Evolutionary conservation across 1,140 invertebrate genomes (phyloP), one percentile per base, ranked within the genome.

Genomic region (Andricus grossulariae): DNA sequence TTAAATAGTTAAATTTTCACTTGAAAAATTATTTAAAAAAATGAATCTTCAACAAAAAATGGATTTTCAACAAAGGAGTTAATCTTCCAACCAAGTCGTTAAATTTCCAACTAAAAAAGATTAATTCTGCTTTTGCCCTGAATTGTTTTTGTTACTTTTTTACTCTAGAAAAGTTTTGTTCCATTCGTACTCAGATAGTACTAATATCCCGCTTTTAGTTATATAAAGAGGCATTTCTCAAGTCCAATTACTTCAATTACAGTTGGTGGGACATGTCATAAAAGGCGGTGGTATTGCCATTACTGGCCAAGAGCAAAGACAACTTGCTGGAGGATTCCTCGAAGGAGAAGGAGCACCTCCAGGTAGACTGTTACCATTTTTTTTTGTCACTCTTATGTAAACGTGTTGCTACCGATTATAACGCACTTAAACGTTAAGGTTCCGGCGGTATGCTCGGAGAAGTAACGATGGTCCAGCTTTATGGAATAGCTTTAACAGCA

Each of bases 201-300:
- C 4, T 25, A 25, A 25, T 32, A 32, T 32, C 25, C 25, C 25
- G 25, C 25, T 32, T 32, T 32, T 2, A 32, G 3, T 32, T 45
- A 45, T 45, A 45, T 11, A 45, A 45, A 45, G 1, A 45, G 39
- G 39, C 39, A 7, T 45, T 45, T 45, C 39, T 11, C 10, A 10
- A 45, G 0, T 11, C 39, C 39, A 77, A 55, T 57, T 45, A 16
- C 7, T 39, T 18, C 45, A 45, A 52, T 84, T 84, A 72, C 91
- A 97, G 96, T 89, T 97, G 71, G 95, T 96, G 1, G 95, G 95
- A 0, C 94, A 96, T 82, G 90, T 94, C 10, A 95, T 97, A 78
- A 95, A 95, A 86, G 93, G 95, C 2, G 95, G 95, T 60, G 96
- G 96, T 52, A 91, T 94, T 16, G 93, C 95, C 0, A 94, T 96